Conservation (phyloP, 1,140 invertebrate species). For the Diabrotica undecimpunctata region DNA sequence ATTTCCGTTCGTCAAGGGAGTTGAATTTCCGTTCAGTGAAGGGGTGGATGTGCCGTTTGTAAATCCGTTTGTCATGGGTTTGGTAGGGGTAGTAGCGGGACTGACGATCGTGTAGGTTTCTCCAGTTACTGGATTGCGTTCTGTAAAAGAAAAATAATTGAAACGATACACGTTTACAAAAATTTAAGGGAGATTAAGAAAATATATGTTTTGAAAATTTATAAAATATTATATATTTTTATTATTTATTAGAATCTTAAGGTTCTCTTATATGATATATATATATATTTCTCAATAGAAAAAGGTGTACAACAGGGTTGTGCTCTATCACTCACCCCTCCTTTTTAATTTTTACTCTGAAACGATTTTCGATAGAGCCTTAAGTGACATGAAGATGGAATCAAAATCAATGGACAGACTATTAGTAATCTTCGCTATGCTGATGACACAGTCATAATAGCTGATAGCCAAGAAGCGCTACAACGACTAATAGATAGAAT, state of each 20-base stretch:
- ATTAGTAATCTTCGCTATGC: too few relatives aligned
- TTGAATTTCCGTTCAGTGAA: constrained; percentile 11
- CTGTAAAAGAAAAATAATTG: constrained; percentile 32
- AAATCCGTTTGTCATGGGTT: constrained; percentile 23
- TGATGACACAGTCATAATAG: too few relatives aligned
- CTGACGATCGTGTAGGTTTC: constrained; percentile 42
- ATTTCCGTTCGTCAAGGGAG: constrained; percentile 16
- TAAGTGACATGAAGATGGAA: too few relatives aligned
- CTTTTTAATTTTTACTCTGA: too few relatives aligned
- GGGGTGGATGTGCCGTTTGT: constrained; percentile 16
- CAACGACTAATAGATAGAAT: too few relatives aligned
- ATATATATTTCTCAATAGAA: not conserved
- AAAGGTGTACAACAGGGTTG: too few relatives aligned
- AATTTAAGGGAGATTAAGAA: not conserved
- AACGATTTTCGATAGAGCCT: too few relatives aligned
- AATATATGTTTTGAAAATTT: not conserved
- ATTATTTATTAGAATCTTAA: not conserved
- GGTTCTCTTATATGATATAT: too few relatives aligned
- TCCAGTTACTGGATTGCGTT: constrained; percentile 46
- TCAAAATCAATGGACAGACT: too few relatives aligned
- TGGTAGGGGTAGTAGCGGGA: constrained; percentile 40
- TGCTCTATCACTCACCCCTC: too few relatives aligned
- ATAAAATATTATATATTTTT: not conserved
- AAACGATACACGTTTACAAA: too few relatives aligned
- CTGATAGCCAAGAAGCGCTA: too few relatives aligned